Percentiles rank a stretch among this genome's conserved stretches.
These are phyloP conservation scores for Pseudomyrmex pallidus DNA, from an alignment of 1,140 invertebrate species.

Conservation along the genomic window DNA sequence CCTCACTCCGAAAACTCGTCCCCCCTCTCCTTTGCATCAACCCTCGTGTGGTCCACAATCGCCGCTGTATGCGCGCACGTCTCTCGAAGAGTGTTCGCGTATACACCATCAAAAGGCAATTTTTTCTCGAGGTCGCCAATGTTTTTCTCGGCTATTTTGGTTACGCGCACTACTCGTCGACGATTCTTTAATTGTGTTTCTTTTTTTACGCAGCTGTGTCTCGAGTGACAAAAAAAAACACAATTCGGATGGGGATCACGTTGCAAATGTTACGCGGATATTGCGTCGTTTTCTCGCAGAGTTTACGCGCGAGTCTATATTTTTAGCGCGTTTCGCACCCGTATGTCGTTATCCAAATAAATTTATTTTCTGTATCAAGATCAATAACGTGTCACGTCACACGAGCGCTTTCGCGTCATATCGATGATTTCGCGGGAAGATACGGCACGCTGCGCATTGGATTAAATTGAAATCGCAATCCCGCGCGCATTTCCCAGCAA, in stretches of 20 bases:
- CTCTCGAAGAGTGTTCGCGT: neutral
- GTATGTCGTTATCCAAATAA: constrained; percentile 31
- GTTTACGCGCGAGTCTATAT: neutral
- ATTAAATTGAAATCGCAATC: constrained; percentile 59
- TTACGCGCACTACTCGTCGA: neutral
- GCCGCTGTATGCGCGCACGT: constrained; percentile 10
- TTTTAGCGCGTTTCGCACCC: neutral
- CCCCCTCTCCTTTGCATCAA: neutral
- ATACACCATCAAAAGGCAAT: constrained; percentile 15
- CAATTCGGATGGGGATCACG: too few relatives aligned
- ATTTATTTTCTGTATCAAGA: constrained; percentile 46
- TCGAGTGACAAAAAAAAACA: neutral
- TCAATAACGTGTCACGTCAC: constrained; percentile 45
- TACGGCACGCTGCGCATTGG: constrained; percentile 41
- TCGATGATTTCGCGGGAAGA: constrained; percentile 41
- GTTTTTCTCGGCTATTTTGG: neutral
- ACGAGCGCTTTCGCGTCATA: constrained; percentile 34
- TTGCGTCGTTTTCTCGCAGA: neutral
- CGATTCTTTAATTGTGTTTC: constrained; percentile 7
- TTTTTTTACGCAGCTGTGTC: neutral
- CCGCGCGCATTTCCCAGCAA: constrained; percentile 23
- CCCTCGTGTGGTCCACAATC: constrained; percentile 15
- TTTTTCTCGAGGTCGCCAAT: neutral
- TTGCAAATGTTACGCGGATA: neutral
- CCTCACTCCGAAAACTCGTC: neutral